A percentile compares a stretch with the other conserved stretches of the same genome.
These are phyloP conservation scores for Stenopsyche tienmushanensis DNA, from an alignment of 1,140 invertebrate genomes.

Conservation along the genomic window DNA sequence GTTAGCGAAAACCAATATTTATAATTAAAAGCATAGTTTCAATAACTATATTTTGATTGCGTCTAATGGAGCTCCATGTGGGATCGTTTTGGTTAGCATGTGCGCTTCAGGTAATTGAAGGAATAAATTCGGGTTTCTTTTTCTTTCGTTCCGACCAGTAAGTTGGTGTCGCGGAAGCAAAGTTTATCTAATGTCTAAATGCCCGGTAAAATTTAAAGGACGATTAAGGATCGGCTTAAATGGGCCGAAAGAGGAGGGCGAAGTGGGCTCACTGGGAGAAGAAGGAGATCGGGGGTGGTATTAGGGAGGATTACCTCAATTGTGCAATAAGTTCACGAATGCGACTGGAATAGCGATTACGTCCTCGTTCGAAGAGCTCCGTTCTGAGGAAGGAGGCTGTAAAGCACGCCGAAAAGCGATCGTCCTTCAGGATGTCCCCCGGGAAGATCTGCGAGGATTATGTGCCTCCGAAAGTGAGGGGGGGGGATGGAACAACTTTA, in stretches of 20 bases:
- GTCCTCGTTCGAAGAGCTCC: constrained; percentile 4
- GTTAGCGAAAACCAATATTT: too few species aligned
- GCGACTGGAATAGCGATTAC: constrained; percentile 37
- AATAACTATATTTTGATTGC: too few species aligned
- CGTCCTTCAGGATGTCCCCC: constrained; percentile 3
- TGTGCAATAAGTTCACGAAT: constrained; percentile 41
- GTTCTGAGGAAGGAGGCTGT: constrained; percentile 1
- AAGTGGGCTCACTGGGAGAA: background rate
- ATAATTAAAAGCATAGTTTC: too few species aligned
- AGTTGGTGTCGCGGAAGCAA: constrained; percentile 1
- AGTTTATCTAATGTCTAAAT: constrained; percentile 19
- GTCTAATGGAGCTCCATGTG: too few species aligned
- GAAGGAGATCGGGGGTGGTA: constrained; percentile 12
- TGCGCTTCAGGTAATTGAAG: too few species aligned
- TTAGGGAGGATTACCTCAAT: constrained; percentile 36
- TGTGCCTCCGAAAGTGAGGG: constrained; percentile 13
- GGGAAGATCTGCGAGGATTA: constrained; percentile 21
- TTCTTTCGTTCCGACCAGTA: background rate
- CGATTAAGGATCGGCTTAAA: constrained; percentile 31
- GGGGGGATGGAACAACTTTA: too few species aligned
- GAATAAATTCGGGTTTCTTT: too few species aligned
- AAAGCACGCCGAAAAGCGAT: constrained; percentile 17
- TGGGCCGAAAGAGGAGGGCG: background rate
- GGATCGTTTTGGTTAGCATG: too few species aligned
- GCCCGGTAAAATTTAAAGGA: constrained; percentile 26